Percentiles rank a stretch among this genome's conserved stretches.
Conservation (phyloP, 2,797 vertebrate genomes). For the Gadopsis bispinosus region DNA sequence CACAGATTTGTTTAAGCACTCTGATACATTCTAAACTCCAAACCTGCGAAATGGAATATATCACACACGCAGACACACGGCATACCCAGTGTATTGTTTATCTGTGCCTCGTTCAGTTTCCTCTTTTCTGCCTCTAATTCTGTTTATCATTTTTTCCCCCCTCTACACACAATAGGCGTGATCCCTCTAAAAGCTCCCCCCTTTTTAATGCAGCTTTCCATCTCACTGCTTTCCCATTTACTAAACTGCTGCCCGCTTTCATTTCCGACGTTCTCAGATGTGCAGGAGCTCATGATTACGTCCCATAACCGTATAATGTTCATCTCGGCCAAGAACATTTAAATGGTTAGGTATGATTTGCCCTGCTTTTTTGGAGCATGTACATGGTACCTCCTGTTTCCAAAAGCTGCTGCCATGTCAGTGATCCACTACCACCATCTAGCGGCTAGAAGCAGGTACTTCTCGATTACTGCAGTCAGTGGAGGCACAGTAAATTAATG, state of each 20-base stretch:
- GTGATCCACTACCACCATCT: conserved; percentile 70
- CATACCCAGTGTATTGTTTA: conserved; percentile 55
- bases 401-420: background rate
- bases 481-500: conserved; percentile 23
- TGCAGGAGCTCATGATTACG: conserved; percentile 65
- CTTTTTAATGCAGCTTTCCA: conserved; percentile 62
- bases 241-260: conserved; percentile 61
- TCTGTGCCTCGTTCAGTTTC: conserved; percentile 55
- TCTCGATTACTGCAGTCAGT: background rate
- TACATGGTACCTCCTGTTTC: background rate
- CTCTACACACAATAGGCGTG: conserved; percentile 29
- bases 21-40: too few relatives aligned
- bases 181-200: conserved; percentile 45
- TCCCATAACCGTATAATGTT: conserved; percentile 71
- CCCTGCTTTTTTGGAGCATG: conserved; percentile 62
- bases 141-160: conserved; percentile 54
- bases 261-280: conserved; percentile 64
- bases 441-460: conserved; percentile 38
- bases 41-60: too few relatives aligned
- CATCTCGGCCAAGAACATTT: conserved; percentile 66
- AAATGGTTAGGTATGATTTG: conserved; percentile 74
- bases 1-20: conserved; percentile 69
- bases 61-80: conserved; percentile 35
- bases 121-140: conserved; percentile 63
- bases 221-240: conserved; percentile 64